phyloP scores from a whole-genome alignment of 2,113 vertebrate genomes.

The Oreocharis arfaki region DNA sequence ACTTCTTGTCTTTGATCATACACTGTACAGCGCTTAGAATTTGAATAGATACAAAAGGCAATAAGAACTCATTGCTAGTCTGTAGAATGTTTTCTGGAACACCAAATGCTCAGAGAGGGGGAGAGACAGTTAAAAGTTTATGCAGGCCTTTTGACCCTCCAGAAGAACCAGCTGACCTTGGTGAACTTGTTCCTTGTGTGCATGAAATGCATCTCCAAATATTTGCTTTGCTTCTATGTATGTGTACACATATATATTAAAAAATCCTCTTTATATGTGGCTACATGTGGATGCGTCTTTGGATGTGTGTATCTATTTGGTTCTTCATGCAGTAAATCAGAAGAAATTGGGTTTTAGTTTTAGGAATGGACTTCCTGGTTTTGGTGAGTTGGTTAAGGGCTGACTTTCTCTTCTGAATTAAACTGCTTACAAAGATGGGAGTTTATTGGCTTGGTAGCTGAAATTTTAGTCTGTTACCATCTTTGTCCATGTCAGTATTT shows the following conservation, averaged over 20 bases:
- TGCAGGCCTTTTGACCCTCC: not conserved
- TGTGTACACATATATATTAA: not conserved
- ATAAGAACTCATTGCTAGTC: not conserved
- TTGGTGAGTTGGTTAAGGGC: not conserved
- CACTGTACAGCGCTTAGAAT: fast-evolving
- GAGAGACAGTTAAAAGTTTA: not conserved
- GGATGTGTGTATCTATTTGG: not conserved
- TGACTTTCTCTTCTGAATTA: not conserved
- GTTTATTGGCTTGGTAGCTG: not conserved
- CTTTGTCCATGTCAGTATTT: not conserved
- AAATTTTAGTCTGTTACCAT: not conserved
- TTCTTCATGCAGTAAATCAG: not conserved
- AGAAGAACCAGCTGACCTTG: not conserved
- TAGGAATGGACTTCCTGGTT: not conserved
- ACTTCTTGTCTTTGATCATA: not conserved
- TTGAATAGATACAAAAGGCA: not conserved
- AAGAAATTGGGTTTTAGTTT: not conserved
- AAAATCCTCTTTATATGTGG: fast-evolving
- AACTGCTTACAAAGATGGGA: not conserved
- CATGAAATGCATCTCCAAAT: not conserved
- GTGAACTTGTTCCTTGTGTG: not conserved
- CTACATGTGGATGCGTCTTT: not conserved
- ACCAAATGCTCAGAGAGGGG: fast-evolving
- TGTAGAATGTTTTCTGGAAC: not conserved
- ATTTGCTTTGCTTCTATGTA: not conserved